Conservation (phyloP, 2,113 vertebrate species). For the Strix uralensis region DNA sequence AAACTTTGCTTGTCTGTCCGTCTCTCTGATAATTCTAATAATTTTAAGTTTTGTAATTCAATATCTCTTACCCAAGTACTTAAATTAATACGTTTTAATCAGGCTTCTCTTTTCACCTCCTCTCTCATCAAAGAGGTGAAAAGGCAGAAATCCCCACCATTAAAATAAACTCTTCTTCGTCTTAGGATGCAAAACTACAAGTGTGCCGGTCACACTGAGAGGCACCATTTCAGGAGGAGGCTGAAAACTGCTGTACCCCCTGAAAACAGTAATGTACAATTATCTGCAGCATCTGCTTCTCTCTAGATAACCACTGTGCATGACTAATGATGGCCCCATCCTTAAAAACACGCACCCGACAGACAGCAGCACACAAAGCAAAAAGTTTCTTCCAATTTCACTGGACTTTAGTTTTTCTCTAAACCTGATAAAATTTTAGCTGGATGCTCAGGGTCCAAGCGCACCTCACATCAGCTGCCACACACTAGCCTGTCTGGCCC, state of each 20-base stretch:
- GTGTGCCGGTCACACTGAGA: not conserved
- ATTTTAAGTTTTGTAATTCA: not conserved
- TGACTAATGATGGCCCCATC: fast-evolving
- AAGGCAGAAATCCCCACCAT: not conserved
- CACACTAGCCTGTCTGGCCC: not conserved
- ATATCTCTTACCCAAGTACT: not conserved
- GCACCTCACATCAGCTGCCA: not conserved
- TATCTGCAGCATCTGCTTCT: not conserved
- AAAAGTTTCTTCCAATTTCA: not conserved
- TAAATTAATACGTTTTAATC: not conserved
- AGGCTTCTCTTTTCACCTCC: not conserved
- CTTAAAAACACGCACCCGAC: fast-evolving
- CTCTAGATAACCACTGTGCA: not conserved
- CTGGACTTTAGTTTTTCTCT: not conserved
- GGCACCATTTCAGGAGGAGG: not conserved
- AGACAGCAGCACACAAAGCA: not conserved
- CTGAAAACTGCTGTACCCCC: not conserved
- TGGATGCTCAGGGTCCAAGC: fast-evolving
- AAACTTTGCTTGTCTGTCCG: not conserved
- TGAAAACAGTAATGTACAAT: not conserved
- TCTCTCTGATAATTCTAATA: not conserved
- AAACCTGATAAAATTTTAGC: not conserved
- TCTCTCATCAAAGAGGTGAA: not conserved
- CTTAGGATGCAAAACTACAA: not conserved
- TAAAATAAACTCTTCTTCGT: not conserved